Percentiles rank a stretch among this genome's conserved stretches.
Evolutionary conservation across 2,888 invertebrate species (phyloP).

Genomic region (Dynastes maya): DNA sequence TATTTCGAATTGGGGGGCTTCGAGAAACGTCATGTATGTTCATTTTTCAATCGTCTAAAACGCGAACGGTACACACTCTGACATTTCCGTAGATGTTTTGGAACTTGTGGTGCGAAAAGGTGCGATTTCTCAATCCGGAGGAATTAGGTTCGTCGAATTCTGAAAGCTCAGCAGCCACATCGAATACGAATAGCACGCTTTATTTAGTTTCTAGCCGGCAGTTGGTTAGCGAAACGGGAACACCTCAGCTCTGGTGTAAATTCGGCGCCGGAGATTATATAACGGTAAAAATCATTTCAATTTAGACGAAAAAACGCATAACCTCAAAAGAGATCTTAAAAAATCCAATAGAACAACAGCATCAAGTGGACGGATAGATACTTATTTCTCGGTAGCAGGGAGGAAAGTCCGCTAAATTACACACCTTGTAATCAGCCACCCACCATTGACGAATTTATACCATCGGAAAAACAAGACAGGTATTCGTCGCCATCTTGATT

Average conservation of each 20-base stretch:
- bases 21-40: slow-evolving; percentile 72
- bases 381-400: slow-evolving; percentile 73
- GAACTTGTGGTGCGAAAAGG: slow-evolving; percentile 75
- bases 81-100: slow-evolving; percentile 72
- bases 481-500: background rate
- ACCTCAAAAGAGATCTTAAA: background rate
- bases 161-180: slow-evolving; percentile 73
- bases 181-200: slow-evolving; percentile 70
- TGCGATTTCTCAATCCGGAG: slow-evolving; percentile 69
- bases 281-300: slow-evolving; percentile 45
- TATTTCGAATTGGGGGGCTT: slow-evolving; percentile 81
- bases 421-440: slow-evolving; percentile 66
- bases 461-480: slow-evolving; percentile 60
- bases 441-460: slow-evolving; percentile 64
- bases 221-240: slow-evolving; percentile 62
- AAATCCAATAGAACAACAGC: slow-evolving; percentile 42
- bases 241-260: slow-evolving; percentile 67
- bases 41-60: background rate
- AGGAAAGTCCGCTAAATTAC: slow-evolving; percentile 67
- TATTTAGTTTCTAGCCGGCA: slow-evolving; percentile 69
- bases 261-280: slow-evolving; percentile 64
- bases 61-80: background rate
- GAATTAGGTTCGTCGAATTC: slow-evolving; percentile 71
- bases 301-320: background rate
- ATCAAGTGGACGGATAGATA: slow-evolving; percentile 73